phyloP scores from a whole-genome alignment of 2,888 invertebrate species.

The Ellobium chinense region DNA sequence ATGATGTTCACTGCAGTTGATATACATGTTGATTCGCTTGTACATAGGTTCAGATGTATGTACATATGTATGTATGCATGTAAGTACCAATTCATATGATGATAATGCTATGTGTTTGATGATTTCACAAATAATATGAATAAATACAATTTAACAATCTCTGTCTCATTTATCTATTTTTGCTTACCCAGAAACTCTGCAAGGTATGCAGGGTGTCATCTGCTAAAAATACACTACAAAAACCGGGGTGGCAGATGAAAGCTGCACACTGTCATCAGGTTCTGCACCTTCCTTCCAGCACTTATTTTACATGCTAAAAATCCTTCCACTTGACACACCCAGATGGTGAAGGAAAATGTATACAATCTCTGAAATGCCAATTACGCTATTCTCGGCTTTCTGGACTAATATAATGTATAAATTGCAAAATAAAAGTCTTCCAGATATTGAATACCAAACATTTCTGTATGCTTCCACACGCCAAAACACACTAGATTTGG shows the following conservation, averaged over 20 bases:
- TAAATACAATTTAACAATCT: constrained; percentile 14
- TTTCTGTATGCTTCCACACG: no score
- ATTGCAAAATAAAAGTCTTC: no score
- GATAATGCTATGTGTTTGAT: constrained; percentile 29
- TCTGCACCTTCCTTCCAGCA: not conserved
- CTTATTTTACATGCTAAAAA: not conserved
- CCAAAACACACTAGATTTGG: no score
- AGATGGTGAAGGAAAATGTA: no score
- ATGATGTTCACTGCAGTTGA: not conserved
- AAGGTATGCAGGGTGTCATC: not conserved
- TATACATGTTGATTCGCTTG: constrained; percentile 1
- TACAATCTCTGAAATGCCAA: no score
- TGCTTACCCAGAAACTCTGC: not conserved
- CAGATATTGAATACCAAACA: no score
- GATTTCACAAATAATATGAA: constrained; percentile 36
- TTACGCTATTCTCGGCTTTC: no score
- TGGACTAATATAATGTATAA: no score
- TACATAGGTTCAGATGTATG: constrained; percentile 17
- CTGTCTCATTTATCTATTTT: not conserved
- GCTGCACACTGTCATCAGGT: not conserved
- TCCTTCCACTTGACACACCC: not conserved
- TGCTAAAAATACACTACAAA: not conserved
- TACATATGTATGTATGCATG: not conserved
- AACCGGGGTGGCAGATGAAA: not conserved
- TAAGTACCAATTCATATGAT: not conserved